Conservation (phyloP, 2,113 vertebrate genomes). For the Chionodraco myersi region DNA sequence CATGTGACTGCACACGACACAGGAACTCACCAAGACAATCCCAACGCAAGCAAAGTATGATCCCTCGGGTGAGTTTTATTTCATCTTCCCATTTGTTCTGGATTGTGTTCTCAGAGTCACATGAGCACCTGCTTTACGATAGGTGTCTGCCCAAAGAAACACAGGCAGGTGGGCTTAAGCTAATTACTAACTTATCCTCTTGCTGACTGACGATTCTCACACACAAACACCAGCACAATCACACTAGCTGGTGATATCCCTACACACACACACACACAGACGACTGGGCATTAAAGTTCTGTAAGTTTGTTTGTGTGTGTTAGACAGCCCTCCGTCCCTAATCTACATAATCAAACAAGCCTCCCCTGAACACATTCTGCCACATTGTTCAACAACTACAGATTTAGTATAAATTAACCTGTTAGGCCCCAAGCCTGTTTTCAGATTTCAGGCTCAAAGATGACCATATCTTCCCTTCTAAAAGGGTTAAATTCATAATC, state of each 20-base stretch:
- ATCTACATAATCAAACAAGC: slow-evolving; percentile 51
- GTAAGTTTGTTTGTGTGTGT: slow-evolving; percentile 33
- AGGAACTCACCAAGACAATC: no score
- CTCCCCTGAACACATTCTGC: slow-evolving; percentile 29
- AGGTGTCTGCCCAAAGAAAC: slow-evolving; percentile 21
- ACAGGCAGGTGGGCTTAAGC: slow-evolving; percentile 33
- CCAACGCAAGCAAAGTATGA: no score
- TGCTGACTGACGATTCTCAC: slow-evolving; percentile 33
- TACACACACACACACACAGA: slow-evolving; percentile 1
- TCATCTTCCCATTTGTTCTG: slow-evolving; percentile 9
- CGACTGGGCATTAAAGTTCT: slow-evolving; percentile 12
- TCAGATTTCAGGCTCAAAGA: no score
- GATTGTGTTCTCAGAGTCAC: slow-evolving; percentile 14
- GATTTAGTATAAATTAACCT: slow-evolving; percentile 46
- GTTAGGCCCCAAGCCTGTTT: no score
- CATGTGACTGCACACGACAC: background rate
- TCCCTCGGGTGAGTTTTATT: background rate
- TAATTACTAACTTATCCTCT: slow-evolving; percentile 61
- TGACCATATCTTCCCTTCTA: no score
- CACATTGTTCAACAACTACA: slow-evolving; percentile 59
- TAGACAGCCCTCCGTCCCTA: slow-evolving; percentile 17
- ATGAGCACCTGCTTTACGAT: slow-evolving; percentile 7
- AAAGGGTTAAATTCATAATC: no score
- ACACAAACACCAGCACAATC: background rate
- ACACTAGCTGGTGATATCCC: background rate